A percentile compares a stretch with the other conserved stretches of the same genome.
Evolutionary conservation across 2,113 vertebrate genomes (phyloP).

Genomic region (Ramphastos sulfuratus): DNA sequence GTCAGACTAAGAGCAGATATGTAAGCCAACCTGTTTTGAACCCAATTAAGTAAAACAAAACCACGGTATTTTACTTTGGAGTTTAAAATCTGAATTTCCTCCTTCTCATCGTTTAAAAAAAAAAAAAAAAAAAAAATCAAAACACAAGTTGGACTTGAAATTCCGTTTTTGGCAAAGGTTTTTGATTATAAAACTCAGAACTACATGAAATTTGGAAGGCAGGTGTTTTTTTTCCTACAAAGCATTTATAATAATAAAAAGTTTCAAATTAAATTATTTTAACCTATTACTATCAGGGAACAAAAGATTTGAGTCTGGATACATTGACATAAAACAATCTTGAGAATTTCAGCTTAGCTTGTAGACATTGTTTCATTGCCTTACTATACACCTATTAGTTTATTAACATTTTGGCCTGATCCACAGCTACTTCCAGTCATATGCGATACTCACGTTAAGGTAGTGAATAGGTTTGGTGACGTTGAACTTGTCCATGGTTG

Average conservation of each 20-base stretch:
- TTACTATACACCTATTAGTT: background rate
- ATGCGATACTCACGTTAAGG: slow-evolving; percentile 85
- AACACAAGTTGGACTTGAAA: background rate
- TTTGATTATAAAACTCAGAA: background rate
- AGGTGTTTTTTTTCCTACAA: background rate
- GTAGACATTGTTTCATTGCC: background rate
- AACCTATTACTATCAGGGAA: background rate
- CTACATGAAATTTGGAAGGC: background rate
- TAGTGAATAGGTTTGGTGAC: slow-evolving; percentile 91
- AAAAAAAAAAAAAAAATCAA: too few species aligned
- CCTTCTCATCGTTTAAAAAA: background rate
- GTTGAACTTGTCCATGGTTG: slow-evolving; percentile 93
- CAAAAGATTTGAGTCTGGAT: background rate
- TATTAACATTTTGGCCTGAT: background rate
- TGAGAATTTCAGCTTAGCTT: background rate
- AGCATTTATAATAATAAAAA: background rate
- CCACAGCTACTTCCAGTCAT: background rate
- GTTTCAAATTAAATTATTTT: background rate
- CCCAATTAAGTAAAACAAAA: background rate
- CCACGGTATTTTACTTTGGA: background rate
- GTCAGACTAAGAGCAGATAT: background rate
- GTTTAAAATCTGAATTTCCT: background rate
- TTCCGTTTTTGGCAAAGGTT: background rate
- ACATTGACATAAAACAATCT: background rate
- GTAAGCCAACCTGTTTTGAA: background rate